A percentile compares a stretch with the other conserved stretches of the same genome.
Conservation (phyloP, 2,113 vertebrate species). For the Ceyx margarethae region DNA sequence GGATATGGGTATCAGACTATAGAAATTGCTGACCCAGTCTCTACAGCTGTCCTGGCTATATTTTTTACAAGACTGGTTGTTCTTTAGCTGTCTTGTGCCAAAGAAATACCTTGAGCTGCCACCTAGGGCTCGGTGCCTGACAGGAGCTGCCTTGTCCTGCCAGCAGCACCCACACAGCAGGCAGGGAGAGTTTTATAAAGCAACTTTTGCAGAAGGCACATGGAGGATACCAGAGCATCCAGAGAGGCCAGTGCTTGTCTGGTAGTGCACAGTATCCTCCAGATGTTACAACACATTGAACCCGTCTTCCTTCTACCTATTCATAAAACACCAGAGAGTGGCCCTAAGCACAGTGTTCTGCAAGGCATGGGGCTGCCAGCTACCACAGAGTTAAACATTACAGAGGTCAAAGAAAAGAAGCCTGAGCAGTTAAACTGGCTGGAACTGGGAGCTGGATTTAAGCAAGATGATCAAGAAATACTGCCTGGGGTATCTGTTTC, state of each 20-base stretch:
- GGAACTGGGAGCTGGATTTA: neutral
- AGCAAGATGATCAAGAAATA: neutral
- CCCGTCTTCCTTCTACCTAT: neutral
- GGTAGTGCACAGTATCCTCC: accelerated
- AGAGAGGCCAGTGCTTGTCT: neutral
- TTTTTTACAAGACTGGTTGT: neutral
- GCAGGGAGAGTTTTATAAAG: neutral
- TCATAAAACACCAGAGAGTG: neutral
- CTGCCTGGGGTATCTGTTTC: neutral
- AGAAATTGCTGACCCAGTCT: neutral
- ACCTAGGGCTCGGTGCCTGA: neutral
- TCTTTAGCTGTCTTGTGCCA: neutral
- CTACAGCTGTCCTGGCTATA: neutral
- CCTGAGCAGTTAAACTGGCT: neutral
- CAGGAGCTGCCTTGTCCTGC: neutral
- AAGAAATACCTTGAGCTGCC: neutral
- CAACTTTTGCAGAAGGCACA: neutral
- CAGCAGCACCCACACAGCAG: neutral
- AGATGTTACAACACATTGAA: neutral
- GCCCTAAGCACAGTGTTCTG: neutral
- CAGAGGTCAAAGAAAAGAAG: neutral
- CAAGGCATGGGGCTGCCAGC: neutral
- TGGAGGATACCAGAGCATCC: neutral
- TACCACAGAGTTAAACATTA: neutral
- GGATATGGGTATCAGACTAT: neutral